Evolutionary conservation across 2,888 invertebrate species (phyloP), one percentile per base, ranked within the genome.

Genomic region (Aquatica leii): DNA sequence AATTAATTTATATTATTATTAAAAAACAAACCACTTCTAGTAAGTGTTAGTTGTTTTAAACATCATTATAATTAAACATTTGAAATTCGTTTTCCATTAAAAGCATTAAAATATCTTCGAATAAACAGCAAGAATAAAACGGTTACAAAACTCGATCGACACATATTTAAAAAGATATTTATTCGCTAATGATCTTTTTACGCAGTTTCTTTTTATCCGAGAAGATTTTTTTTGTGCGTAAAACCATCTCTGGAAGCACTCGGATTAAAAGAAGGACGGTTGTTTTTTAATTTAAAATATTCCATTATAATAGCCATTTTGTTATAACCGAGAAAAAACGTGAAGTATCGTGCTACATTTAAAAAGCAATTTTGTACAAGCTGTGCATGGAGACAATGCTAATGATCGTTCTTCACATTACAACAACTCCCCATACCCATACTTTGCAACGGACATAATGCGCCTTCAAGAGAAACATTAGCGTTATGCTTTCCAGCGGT

Each of bases 371-470:
- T 64, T 64, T 54, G 56, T 63, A 65, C 65, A 65, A 65, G 60
- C 65, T 65, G 60, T 59, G 65, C 60, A 59, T 65, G 65, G 65
- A 65, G 65, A 65, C 65, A 65, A 65, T 60, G 65, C 65, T 65
- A 65, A 65, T 65, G 65, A 65, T 65, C 65, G 65, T 65, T 65
- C 65, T 60, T 59, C 59, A 59, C 55, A 55, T 52, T 54, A 54
- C 50, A 58, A 50, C 58, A 46, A 31, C 53, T 48, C 46, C 58
- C 54, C 50, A 54, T n/a, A 35, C 60, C 55, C 20, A 35, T 15
- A n/a, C 50, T 34, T 52, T 35, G 24, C 49, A 54, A 40, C 35
- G 52, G 53, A 50, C 40, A 55, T 63, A 63, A 63, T 63, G 59
- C 59, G 51, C 51, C 59, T 46, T 55, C 49, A 59, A 63, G 54